Evolutionary conservation across 2,888 invertebrate species (phyloP).

Genomic region (Pristionchus mayeri): DNA sequence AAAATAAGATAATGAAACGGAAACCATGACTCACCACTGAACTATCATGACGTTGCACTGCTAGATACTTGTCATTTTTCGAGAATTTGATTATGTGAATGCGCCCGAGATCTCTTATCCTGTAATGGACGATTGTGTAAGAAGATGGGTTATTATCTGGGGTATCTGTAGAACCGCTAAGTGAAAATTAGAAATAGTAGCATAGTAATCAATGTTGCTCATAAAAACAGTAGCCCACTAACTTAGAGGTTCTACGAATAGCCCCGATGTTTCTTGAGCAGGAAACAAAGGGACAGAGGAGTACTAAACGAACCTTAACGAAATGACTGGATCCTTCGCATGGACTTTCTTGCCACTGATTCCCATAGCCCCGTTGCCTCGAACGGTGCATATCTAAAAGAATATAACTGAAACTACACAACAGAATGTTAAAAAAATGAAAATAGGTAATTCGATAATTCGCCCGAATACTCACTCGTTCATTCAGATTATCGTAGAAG

Average conservation of each 20-base stretch:
- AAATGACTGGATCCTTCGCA: conserved; percentile 12
- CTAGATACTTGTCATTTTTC: conserved; percentile 33
- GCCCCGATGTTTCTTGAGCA: not conserved
- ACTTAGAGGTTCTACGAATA: too few relatives aligned
- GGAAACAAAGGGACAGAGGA: not conserved
- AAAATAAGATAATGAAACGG: not conserved
- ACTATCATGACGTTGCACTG: conserved; percentile 40
- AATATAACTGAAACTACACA: too few relatives aligned
- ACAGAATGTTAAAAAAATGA: not conserved
- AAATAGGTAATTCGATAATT: not conserved
- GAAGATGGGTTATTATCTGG: not conserved
- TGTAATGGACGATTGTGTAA: not conserved
- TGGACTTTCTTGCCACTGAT: conserved; percentile 37
- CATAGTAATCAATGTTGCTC: too few relatives aligned
- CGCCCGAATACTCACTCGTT: conserved; percentile 1
- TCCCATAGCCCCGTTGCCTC: conserved; percentile 49
- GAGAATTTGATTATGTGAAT: conserved; percentile 43
- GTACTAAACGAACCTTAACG: conserved; percentile 18
- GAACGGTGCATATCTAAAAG: conserved; percentile 40
- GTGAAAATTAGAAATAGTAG: not conserved
- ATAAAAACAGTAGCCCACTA: too few relatives aligned
- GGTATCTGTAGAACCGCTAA: not conserved
- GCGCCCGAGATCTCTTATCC: conserved; percentile 33
- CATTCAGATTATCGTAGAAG: conserved; percentile 49
- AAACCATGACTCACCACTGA: conserved; percentile 31